Conservation (phyloP, 2,113 vertebrate genomes). For the Sterna hirundo region DNA sequence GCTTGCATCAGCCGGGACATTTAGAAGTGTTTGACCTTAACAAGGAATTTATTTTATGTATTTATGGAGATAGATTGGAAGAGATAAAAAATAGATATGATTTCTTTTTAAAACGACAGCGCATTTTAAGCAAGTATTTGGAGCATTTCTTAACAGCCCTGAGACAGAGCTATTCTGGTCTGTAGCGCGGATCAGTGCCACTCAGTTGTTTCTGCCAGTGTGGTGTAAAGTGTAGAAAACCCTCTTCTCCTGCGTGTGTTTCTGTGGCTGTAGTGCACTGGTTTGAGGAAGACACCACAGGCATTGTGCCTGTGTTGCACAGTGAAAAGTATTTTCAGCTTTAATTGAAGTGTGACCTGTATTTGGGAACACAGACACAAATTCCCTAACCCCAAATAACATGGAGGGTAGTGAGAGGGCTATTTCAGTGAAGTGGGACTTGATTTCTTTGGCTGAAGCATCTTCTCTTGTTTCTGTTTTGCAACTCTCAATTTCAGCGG, state of each 20-base stretch:
- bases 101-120: neutral
- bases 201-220: neutral
- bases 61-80: neutral
- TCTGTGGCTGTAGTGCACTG: neutral
- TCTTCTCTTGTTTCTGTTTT: neutral
- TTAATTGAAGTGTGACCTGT: neutral
- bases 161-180: neutral
- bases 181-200: neutral
- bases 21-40: neutral
- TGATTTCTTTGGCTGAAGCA: neutral
- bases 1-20: neutral
- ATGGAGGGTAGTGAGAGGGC: rapidly evolving
- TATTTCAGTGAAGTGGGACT: neutral
- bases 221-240: neutral
- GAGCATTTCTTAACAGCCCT: neutral
- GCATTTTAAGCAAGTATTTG: neutral
- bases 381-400: neutral
- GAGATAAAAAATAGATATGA: neutral
- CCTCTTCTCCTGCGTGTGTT: neutral
- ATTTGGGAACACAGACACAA: neutral
- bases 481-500: neutral
- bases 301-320: neutral
- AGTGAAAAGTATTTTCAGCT: neutral
- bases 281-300: neutral
- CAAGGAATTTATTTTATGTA: neutral